Conservation (phyloP, 1,140 invertebrate genomes). For the Calosoma granatense region DNA sequence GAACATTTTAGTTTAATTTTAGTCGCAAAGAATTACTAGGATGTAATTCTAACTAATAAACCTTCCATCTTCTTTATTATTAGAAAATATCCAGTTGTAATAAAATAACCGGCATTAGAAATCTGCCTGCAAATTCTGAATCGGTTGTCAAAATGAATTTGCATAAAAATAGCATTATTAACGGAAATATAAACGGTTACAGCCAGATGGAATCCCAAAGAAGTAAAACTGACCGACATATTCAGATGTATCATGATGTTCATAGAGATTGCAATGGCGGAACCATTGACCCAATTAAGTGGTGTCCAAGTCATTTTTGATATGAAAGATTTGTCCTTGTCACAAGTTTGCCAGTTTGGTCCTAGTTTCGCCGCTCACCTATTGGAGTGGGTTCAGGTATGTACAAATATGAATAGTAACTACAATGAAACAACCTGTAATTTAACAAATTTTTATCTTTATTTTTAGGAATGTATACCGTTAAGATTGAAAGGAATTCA, state of each 20-base stretch:
- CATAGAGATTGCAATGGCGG: slow-evolving; percentile 47
- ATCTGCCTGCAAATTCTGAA: too few relatives aligned
- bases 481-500: slow-evolving; percentile 59
- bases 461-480: slow-evolving; percentile 49
- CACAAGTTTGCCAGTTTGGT: slow-evolving; percentile 59
- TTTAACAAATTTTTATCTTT: not conserved
- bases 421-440: not conserved
- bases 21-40: too few relatives aligned
- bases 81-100: too few relatives aligned
- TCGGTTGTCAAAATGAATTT: too few relatives aligned
- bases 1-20: too few relatives aligned
- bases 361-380: slow-evolving; percentile 54
- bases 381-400: slow-evolving; percentile 55
- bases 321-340: slow-evolving; percentile 51
- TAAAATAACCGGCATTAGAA: too few relatives aligned
- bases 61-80: too few relatives aligned
- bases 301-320: slow-evolving; percentile 57
- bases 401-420: slow-evolving; percentile 4
- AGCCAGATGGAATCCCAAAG: slow-evolving; percentile 57
- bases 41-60: too few relatives aligned
- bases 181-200: too few relatives aligned
- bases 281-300: slow-evolving; percentile 51
- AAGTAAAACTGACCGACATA: slow-evolving; percentile 42
- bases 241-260: slow-evolving; percentile 46
- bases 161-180: too few relatives aligned